Conservation (phyloP, 2,113 vertebrate species). For the Falcunculus frontatus region DNA sequence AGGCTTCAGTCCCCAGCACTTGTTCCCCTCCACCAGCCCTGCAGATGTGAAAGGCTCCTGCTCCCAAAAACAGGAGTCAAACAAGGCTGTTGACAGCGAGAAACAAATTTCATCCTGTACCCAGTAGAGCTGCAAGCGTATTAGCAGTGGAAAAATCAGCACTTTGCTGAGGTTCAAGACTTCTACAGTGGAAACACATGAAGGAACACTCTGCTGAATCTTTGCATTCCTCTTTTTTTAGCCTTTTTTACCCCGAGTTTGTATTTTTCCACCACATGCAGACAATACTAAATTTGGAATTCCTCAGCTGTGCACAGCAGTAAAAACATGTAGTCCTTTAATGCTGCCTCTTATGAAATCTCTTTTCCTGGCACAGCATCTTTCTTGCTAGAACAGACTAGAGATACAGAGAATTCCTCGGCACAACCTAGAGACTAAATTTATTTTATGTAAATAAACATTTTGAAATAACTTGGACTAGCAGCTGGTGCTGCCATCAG, state of each 20-base stretch:
- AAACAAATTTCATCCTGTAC: neutral
- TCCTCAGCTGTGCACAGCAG: slow-evolving; percentile 13
- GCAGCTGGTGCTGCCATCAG: neutral
- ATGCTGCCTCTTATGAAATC: neutral
- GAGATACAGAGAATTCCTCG: slow-evolving; percentile 5
- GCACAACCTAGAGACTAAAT: neutral
- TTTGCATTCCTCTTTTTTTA: neutral
- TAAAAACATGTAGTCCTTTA: neutral
- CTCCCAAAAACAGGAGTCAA: neutral
- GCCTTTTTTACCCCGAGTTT: neutral
- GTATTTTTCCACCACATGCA: neutral
- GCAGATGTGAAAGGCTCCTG: neutral
- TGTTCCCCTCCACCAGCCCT: neutral
- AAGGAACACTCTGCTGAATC: neutral
- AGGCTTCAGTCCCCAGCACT: neutral
- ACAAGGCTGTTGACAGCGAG: neutral
- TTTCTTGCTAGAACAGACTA: neutral
- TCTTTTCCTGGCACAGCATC: neutral
- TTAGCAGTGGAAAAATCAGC: neutral
- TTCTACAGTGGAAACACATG: neutral
- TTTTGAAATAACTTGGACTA: neutral
- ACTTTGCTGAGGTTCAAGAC: neutral
- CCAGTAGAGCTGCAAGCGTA: neutral
- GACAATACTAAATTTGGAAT: slow-evolving; percentile 52
- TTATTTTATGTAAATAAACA: slow-evolving; percentile 7